Conservation (phyloP, 2,113 vertebrate species). For the Erythrolamprus reginae region DNA sequence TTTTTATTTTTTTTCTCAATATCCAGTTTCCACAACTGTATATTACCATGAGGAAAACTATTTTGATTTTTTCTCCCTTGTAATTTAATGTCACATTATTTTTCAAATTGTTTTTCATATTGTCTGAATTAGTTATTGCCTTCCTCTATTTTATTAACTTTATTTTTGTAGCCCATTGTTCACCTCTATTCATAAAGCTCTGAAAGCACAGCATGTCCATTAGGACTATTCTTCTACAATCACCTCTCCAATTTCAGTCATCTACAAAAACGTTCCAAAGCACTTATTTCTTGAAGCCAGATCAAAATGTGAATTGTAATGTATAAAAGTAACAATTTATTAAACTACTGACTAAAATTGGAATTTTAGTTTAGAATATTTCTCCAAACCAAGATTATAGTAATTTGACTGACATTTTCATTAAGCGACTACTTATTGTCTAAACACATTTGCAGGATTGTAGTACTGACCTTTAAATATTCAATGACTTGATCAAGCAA, state of each 20-base stretch:
- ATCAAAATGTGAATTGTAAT: not conserved
- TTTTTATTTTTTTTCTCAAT: not conserved
- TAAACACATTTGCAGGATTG: not conserved
- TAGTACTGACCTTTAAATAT: not conserved
- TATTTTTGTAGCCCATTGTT: not conserved
- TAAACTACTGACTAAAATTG: not conserved
- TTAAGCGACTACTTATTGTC: not conserved
- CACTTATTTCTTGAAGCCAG: not conserved
- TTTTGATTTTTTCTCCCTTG: not conserved
- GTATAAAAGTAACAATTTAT: not conserved
- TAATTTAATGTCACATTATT: not conserved
- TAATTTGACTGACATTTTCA: not conserved
- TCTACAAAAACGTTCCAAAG: not conserved
- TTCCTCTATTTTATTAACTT: not conserved
- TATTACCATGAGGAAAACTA: not conserved
- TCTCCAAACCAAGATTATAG: not conserved
- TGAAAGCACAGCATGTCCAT: not conserved
- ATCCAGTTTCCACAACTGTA: not conserved
- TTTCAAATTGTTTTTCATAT: not conserved
- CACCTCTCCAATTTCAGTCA: not conserved
- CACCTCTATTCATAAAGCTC: not conserved
- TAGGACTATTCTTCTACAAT: not conserved
- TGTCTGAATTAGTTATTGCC: not conserved
- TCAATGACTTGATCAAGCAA: not conserved
- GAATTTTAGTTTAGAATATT: not conserved